phyloP scores from a whole-genome alignment of 2,113 vertebrate species.

The Hoplias malabaricus region DNA sequence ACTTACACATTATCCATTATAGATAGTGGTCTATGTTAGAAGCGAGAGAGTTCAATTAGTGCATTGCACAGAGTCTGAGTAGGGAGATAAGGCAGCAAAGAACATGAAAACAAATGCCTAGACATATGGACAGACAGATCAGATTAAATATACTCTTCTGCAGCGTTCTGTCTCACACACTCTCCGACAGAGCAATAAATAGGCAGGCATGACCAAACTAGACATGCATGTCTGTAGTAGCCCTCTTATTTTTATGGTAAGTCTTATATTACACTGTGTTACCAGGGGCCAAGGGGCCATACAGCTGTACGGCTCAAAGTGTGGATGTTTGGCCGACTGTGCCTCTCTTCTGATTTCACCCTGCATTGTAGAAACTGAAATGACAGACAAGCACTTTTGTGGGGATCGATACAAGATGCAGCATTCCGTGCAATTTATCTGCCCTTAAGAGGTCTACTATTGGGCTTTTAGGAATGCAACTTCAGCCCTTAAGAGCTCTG shows the following conservation, averaged over 20 bases:
- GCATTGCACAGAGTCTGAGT: not conserved
- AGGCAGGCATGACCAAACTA: slow-evolving; percentile 63
- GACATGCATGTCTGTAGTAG: slow-evolving; percentile 51
- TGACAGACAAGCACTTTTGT: slow-evolving; percentile 60
- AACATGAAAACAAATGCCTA: slow-evolving; percentile 43
- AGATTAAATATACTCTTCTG: slow-evolving; percentile 67
- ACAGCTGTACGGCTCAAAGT: not conserved
- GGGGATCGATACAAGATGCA: slow-evolving; percentile 65
- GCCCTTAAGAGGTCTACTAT: slow-evolving; percentile 66
- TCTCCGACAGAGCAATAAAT: slow-evolving; percentile 64
- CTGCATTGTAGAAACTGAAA: slow-evolving; percentile 47
- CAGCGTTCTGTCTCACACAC: slow-evolving; percentile 42
- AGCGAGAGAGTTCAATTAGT: not conserved
- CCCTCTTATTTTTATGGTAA: slow-evolving; percentile 24
- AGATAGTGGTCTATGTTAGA: not conserved
- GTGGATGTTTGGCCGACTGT: slow-evolving; percentile 4
- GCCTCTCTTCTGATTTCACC: not conserved
- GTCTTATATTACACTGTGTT: slow-evolving; percentile 41
- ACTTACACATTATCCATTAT: slow-evolving; percentile 7
- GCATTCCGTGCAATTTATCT: no score
- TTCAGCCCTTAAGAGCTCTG: slow-evolving; percentile 8
- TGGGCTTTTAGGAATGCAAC: slow-evolving; percentile 64
- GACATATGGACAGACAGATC: slow-evolving; percentile 62
- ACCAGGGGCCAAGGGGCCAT: slow-evolving; percentile 14
- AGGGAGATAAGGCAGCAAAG: slow-evolving; percentile 29